Conservation (phyloP, 2,888 invertebrate species). For the Drosophila recens region DNA sequence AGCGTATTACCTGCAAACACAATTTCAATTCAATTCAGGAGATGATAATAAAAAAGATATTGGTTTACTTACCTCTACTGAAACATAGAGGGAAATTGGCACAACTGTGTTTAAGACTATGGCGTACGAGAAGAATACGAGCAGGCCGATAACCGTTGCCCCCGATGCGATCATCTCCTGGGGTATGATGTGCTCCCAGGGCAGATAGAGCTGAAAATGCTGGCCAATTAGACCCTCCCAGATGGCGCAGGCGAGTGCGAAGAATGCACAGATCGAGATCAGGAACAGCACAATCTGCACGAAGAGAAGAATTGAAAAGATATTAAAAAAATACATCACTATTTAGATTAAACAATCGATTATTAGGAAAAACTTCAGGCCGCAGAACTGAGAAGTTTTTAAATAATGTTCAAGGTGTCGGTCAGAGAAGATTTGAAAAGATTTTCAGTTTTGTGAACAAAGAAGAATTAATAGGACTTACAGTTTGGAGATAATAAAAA, state of each 20-base stretch:
- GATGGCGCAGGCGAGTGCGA: constrained; percentile 98
- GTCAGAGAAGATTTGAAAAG: too few species aligned
- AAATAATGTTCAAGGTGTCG: too few species aligned
- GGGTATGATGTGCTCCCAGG: constrained; percentile 97
- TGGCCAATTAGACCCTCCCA: constrained; percentile 98
- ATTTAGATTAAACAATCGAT: neutral
- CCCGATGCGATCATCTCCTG: constrained; percentile 92
- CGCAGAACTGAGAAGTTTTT: neutral
- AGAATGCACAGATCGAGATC: constrained; percentile 98
- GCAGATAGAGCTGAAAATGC: constrained; percentile 95
- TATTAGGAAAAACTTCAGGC: neutral
- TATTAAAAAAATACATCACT: neutral
- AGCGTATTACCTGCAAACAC: constrained; percentile 91
- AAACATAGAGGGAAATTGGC: constrained; percentile 99
- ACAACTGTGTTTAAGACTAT: constrained; percentile 99
- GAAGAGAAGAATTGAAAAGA: neutral
- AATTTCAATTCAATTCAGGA: too few species aligned
- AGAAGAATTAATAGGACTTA: neutral
- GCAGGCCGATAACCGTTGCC: constrained; percentile 96
- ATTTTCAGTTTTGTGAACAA: too few species aligned
- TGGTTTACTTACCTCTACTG: constrained; percentile 90
- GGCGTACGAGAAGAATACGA: constrained; percentile 99
- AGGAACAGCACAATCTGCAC: constrained; percentile 98
- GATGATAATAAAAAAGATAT: neutral
- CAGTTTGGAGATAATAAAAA: neutral